Base-by-base conservation (phyloP, 2,113 vertebrate genomes). In the Donacobius atricapilla region DNA sequence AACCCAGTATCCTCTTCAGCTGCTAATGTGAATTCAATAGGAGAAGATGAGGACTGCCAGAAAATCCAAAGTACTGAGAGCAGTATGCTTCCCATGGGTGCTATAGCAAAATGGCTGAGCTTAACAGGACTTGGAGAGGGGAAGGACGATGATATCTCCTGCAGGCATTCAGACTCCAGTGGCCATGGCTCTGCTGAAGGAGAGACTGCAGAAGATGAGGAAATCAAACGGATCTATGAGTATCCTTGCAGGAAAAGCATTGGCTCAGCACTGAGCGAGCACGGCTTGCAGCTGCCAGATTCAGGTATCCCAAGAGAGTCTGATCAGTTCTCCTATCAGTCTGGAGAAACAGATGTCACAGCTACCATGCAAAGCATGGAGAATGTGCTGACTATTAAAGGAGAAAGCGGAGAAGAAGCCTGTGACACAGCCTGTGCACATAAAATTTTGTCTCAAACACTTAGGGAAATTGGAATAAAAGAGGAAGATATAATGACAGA, bases 181-280 rank as follows among this genome's bases (percentile, higher is more conserved):
- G 98, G 98, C 12, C 98, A 97, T 48, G 97, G 98, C 47, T 99
- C 98, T 45, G 98, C 98, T 3, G 98, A 99, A 96, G 99, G 98
- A 39, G 98, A 99, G 92, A 99, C 98, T 22, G 98, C 98, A 20
- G 99, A 99, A 89, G 99, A 99, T 9, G 98, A 98, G 86, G 99
- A 99, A 96, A 99, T 99, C 70, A 98, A 98, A 96, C 98, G 97
- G 98, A 99, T 99, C 70, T 99, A 98, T 82, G 97, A 98, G 47
- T 97, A 97, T 82, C 97, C 97, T 63, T 98, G 96, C 81, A 96
- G 93, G 63, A 98, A 98, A 96, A 96, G 90, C 45, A 50, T 90
- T 0, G 28, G 95, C 53, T 98, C 97, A 5, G 64, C 47, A 3
- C 79, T 98, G 56, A 97, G 96, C 2, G 93, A 97, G 28, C 40